Percentiles rank a stretch among this genome's conserved stretches.
phyloP scores from a whole-genome alignment of 53 echinoderm and acorn worm genomes.

The Glandiceps talaboti region DNA sequence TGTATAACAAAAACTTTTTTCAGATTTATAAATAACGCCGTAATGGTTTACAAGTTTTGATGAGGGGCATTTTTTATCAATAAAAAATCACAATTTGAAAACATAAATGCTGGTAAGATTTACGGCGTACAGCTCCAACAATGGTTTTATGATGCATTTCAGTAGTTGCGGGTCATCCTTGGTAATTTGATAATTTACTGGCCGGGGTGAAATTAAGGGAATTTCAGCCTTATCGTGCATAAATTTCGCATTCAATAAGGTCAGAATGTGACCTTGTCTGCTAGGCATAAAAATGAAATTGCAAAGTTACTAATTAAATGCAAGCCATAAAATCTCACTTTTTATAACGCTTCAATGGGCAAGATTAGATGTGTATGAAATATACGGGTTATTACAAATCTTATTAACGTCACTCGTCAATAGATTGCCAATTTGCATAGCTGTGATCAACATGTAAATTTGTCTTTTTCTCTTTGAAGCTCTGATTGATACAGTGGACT shows the following conservation, averaged over 20 bases:
- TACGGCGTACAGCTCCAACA: not conserved
- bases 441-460: too few species aligned
- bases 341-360: too few species aligned
- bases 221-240: not conserved
- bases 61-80: not conserved
- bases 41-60: too few species aligned
- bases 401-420: too few species aligned
- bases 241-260: not conserved
- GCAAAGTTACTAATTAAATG: not conserved
- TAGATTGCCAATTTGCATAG: too few species aligned
- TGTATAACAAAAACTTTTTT: too few species aligned
- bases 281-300: not conserved
- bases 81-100: not conserved
- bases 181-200: not conserved
- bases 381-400: too few species aligned
- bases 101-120: not conserved
- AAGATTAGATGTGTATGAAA: too few species aligned
- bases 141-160: not conserved
- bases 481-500: too few species aligned
- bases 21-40: too few species aligned
- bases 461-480: too few species aligned
- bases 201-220: not conserved
- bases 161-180: not conserved
- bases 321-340: not conserved
- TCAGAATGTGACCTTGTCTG: not conserved